A percentile compares a stretch with the other conserved stretches of the same genome.
Evolutionary conservation across 2,797 vertebrate genomes (phyloP).

Genomic region (Carcharodon carcharias): DNA sequence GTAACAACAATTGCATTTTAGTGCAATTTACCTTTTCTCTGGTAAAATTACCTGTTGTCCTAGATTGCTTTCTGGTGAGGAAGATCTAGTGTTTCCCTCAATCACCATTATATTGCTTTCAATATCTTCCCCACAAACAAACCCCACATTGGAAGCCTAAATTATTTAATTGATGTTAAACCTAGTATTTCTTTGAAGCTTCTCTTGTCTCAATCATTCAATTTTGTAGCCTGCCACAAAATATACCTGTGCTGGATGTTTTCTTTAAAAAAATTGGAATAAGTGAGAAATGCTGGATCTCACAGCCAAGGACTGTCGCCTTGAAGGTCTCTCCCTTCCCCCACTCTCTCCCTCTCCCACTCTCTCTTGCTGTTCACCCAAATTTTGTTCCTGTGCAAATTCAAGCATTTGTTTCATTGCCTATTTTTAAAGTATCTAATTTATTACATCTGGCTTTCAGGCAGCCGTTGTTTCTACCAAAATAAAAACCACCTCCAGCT

Average conservation of each 20-base stretch:
- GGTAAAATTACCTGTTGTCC: neutral
- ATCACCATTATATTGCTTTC: neutral
- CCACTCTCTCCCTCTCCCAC: neutral
- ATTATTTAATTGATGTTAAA: neutral
- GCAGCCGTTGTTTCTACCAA: neutral
- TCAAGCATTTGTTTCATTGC: neutral
- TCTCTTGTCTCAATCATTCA: neutral
- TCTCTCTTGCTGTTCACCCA: neutral
- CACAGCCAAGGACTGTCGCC: neutral
- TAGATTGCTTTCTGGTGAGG: neutral
- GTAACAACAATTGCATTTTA: neutral
- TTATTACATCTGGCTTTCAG: neutral
- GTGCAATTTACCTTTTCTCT: neutral
- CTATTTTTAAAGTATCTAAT: neutral
- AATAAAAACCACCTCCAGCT: neutral
- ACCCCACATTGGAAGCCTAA: neutral
- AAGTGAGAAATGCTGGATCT: neutral
- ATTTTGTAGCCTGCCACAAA: neutral
- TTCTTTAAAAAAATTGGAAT: neutral
- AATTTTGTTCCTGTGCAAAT: neutral
- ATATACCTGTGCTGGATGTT: neutral
- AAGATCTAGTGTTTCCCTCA: neutral
- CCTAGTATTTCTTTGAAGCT: neutral
- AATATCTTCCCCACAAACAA: neutral
- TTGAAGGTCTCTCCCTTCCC: neutral